Evolutionary conservation across 2,113 vertebrate genomes (phyloP).

Genomic region (Aspidoscelis tigris): DNA sequence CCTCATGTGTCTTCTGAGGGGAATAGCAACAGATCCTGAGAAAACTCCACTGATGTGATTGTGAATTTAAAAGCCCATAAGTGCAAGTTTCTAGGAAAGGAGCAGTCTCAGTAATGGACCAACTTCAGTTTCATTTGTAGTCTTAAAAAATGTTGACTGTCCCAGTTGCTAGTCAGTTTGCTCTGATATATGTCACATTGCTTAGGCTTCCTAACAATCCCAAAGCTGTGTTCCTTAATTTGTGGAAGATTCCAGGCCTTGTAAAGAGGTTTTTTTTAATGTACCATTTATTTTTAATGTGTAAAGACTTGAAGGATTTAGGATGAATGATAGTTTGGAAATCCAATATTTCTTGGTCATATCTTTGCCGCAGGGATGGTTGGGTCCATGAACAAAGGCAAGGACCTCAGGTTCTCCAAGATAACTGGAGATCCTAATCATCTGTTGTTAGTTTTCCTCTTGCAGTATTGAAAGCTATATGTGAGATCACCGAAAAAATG

Average conservation of each 20-base stretch:
- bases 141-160: conserved; percentile 9
- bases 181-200: background rate
- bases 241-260: background rate
- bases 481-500: background rate
- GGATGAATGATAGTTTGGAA: background rate
- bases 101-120: background rate
- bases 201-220: background rate
- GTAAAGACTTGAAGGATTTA: background rate
- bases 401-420: background rate
- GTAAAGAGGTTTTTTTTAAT: background rate
- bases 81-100: conserved; percentile 19
- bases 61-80: background rate
- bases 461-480: background rate
- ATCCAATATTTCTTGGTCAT: background rate
- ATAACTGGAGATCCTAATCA: background rate
- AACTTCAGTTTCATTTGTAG: conserved; percentile 6
- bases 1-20: background rate
- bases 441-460: background rate
- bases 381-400: background rate
- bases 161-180: background rate
- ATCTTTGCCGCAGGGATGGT: background rate
- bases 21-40: background rate
- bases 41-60: background rate
- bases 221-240: background rate
- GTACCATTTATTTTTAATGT: background rate